Base-by-base conservation (phyloP, 2,888 invertebrate species). In the Erannis defoliaria region DNA sequence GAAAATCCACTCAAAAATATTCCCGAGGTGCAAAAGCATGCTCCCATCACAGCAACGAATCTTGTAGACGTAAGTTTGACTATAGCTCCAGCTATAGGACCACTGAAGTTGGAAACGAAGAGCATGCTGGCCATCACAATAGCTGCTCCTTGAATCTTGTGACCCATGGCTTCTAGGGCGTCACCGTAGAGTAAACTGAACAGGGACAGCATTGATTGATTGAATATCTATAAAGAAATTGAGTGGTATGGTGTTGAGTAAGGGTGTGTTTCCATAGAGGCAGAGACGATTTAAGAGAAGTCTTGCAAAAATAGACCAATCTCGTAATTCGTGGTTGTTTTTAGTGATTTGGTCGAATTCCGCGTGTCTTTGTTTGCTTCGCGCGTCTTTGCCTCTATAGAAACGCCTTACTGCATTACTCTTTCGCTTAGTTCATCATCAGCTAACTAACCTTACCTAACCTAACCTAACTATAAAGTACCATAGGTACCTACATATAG, bases 141-240 rank as follows among this genome's bases (percentile, higher is more conserved):
- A 0, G 96, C 95, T 0, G 96, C 95, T 8, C 96, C 96, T 48
- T 95, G 93, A 0, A 96, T 96, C 33, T 89, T 93, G 66, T 94
- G 93, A 0, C 95, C 94, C 94, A 96, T 94, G 0, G 91, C 87
- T 73, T 94, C 89, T 61, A 96, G 83, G 62, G 94, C 93, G 68
- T 95, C 95, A 42, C 95, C 96, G 70, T 96, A 96, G 31, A 96
- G 86, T 55, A 96, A 90, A 60, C 96, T 95, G 81, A 96, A 96
- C 43, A 96, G 90, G 4, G 96, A 96, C 67, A 96, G 89, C 81
- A 96, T 93, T 2, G 96, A 95, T 80, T 96, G 95, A 80, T 96
- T 96, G 70, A 95, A 95, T 83, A 95, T 94, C 95, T 95, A 82
- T 31, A 85, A 89, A 76, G 5, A 63, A 71, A 56, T 56, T 46